Conservation (phyloP, 2,113 vertebrate genomes). For the Typhlomys cinereus region DNA sequence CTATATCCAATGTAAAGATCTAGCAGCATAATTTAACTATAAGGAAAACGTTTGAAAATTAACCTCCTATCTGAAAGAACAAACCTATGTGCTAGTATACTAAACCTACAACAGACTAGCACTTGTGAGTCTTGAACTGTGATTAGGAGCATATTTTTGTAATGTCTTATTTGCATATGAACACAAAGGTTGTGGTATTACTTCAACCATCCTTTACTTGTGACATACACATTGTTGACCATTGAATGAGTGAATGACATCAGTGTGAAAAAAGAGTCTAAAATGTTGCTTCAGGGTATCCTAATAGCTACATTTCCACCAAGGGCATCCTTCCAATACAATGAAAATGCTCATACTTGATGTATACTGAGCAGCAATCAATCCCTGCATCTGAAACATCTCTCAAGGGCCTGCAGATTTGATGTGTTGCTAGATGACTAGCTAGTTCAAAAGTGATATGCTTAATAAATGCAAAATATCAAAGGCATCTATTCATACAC, state of each 20-base stretch:
- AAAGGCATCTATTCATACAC: constrained; percentile 31
- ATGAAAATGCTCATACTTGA: constrained; percentile 25
- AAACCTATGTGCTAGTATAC: constrained; percentile 38
- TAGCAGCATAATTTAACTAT: constrained; percentile 43
- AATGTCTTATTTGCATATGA: constrained; percentile 14
- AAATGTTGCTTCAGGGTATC: constrained; percentile 56
- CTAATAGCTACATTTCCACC: constrained; percentile 22
- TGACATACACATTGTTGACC: constrained; percentile 49
- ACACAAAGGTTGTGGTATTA: not conserved
- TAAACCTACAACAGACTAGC: constrained; percentile 26
- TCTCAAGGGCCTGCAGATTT: not conserved
- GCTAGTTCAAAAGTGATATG: constrained; percentile 32
- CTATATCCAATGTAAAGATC: constrained; percentile 57
- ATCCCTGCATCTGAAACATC: constrained; percentile 8
- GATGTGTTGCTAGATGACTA: not conserved
- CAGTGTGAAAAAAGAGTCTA: constrained; percentile 43
- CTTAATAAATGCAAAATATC: constrained; percentile 9
- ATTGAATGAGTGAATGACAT: constrained; percentile 4
- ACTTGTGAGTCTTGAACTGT: constrained; percentile 50
- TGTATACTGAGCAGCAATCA: constrained; percentile 24
- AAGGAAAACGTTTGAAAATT: constrained; percentile 46
- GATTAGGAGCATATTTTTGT: not conserved
- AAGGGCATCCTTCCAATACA: constrained; percentile 51
- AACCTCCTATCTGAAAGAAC: constrained; percentile 50
- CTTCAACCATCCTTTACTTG: constrained; percentile 32